Conservation (phyloP, 1,140 invertebrate genomes). For the Formica selysi region DNA sequence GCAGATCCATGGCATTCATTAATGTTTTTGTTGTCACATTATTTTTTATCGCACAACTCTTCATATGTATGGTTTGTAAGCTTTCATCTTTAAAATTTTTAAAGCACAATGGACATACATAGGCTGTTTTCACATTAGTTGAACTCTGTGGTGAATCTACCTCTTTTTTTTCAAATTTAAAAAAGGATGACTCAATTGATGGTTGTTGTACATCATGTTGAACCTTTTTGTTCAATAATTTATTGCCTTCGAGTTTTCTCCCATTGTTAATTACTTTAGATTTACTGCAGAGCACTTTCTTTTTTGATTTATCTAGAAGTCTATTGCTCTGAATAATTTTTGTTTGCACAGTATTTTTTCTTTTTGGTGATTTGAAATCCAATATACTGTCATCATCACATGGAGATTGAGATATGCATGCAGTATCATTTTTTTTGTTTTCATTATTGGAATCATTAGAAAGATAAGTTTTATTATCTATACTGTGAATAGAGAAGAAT, state of each 20-base stretch:
- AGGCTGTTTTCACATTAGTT: conserved; percentile 67
- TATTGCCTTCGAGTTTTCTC: conserved; percentile 23
- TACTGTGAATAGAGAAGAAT: not conserved
- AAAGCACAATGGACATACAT: conserved; percentile 85
- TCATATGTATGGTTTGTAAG: conserved; percentile 82
- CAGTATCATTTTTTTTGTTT: not conserved
- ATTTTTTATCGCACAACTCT: conserved; percentile 85
- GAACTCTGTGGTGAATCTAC: not conserved
- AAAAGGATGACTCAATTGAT: conserved; percentile 81
- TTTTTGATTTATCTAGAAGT: not conserved
- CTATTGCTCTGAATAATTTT: conserved; percentile 51
- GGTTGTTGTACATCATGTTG: conserved; percentile 54
- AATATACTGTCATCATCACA: conserved; percentile 75
- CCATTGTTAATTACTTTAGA: conserved; percentile 53
- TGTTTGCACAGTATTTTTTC: conserved; percentile 64
- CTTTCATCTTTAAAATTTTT: conserved; percentile 80
- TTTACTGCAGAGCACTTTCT: conserved; percentile 32
- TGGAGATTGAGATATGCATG: not conserved
- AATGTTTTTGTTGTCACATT: conserved; percentile 84
- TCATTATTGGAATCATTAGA: conserved; percentile 21
- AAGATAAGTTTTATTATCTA: conserved; percentile 1
- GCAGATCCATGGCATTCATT: conserved; percentile 84
- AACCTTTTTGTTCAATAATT: conserved; percentile 53
- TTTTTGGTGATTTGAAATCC: conserved; percentile 82
- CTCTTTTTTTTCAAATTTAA: conserved; percentile 73